Evolutionary conservation across 2,888 invertebrate species (phyloP), one percentile per base, ranked within the genome.

Genomic region (Coelogynopora nodosa): DNA sequence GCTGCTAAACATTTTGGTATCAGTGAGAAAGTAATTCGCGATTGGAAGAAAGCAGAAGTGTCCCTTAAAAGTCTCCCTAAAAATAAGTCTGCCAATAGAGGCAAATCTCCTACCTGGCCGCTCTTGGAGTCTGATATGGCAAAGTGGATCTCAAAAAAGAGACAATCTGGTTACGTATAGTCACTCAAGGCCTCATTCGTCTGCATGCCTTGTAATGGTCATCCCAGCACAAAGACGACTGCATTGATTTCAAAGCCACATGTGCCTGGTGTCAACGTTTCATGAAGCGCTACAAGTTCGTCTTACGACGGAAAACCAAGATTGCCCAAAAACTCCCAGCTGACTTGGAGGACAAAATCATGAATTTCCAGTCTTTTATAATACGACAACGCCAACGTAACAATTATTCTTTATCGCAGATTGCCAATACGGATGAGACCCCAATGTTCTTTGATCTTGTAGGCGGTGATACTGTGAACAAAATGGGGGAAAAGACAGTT

Each of bases 271-370:
- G 23, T 29, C 29, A 27, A 27, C 10, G 84, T n/a, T 83, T 83
- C 30, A 27, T 83, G 23, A 26, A 30, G 30, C 18, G 84, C 18
- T n/a, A 83, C n/a, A 29, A 29, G n/a, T 30, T 83, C 2, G 30
- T n/a, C 2, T 18, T 83, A n/a, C 10, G 84, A 30, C 84, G n/a
- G 30, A 83, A 29, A 83, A 83, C 84, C 27, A 83, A n/a, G 2
- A 83, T 83, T 30, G 84, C 84, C 23, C 84, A 83, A 28, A n/a
- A 29, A 30, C 29, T 83, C 10, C 84, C 84, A 83, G 5, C 18
- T n/a, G 27, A 83, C 2, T 30, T 27, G n/a, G 29, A 83, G n/a
- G 84, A 26, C 31, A 83, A 83, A 30, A 83, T 83, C 27, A 83
- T 13, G 27, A 5, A 83, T 27, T 83, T 83, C 30, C 84, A 83